Evolutionary conservation across 2,888 invertebrate genomes (phyloP).

Genomic region (Neoitamus cyanurus): DNA sequence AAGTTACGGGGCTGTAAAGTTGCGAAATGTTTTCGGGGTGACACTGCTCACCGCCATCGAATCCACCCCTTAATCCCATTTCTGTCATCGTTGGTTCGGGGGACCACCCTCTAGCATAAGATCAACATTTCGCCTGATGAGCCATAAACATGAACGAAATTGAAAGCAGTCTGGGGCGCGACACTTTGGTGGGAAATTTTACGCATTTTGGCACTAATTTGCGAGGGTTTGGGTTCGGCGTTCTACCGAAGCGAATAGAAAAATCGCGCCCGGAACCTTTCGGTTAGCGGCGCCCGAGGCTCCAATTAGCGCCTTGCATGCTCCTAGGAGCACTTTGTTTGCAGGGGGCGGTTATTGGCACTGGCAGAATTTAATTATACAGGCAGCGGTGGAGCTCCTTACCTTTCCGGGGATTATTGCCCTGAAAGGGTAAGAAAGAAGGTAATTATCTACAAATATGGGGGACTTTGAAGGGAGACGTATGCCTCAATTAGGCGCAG

Average conservation of each 20-base stretch:
- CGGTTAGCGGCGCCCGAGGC: neutral
- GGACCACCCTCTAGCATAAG: neutral
- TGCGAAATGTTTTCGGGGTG: conserved; percentile 13
- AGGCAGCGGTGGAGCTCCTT: neutral
- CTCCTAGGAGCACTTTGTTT: neutral
- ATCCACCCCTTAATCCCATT: conserved; percentile 33
- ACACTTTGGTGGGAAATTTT: conserved; percentile 1
- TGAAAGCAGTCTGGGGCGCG: conserved; percentile 20
- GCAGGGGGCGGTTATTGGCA: neutral
- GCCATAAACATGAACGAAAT: conserved; percentile 43
- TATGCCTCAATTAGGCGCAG: conserved; percentile 29
- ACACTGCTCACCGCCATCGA: conserved; percentile 20
- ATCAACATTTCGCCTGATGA: conserved; percentile 37
- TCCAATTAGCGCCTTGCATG: conserved; percentile 34
- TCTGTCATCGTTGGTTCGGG: neutral
- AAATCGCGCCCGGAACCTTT: neutral
- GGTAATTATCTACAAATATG: conserved; percentile 37
- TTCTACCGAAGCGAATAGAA: neutral
- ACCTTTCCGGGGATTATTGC: conserved; percentile 19
- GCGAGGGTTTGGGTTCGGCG: neutral
- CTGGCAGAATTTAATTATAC: conserved; percentile 28
- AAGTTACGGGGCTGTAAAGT: conserved; percentile 16
- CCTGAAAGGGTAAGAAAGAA: conserved; percentile 33
- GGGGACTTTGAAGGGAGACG: conserved; percentile 3
- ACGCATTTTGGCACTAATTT: neutral